Base-by-base conservation (phyloP, 2,888 invertebrate genomes). In the Acleris literana region DNA sequence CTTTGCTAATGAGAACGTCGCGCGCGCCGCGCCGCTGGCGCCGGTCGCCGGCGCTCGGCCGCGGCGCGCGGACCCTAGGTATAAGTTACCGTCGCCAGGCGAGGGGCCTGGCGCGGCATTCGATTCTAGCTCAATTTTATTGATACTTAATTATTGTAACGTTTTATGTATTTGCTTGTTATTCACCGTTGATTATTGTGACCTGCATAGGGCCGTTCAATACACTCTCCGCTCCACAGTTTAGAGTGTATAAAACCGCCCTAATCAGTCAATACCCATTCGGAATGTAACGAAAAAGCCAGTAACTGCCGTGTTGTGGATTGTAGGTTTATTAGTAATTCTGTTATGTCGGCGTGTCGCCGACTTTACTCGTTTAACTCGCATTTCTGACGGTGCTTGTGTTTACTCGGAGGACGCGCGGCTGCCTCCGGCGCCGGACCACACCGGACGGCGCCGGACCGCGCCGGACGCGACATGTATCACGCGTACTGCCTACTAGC, bases 111-210 rank as follows among this genome's bases (percentile, higher is more conserved):
- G 71, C 68, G 76, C 78, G 83, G 81, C 76, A 83, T 80, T 82
- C 77, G 84, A 80, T 79, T 83, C 83, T 91, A 91, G 91, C 91
- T 91, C 91, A 91, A 91, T 91, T 91, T 87, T 89, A 91, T 87
- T 86, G 83, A 85, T 86, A 87, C 84, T 85, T 86, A 84, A 83
- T 81, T 83, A 82, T 80, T 79, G 75, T 72, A 77, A 72, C 72
- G 72, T 76, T 75, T 73, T 55, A 74, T 83, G 80, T 85, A 86
- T 80, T 85, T 77, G 88, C 89, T 88, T 87, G 90, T 90, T 64
- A 60, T 64, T 55, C 53, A 54, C 83, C 81, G 85, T 85, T 85
- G 72, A 39, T 13, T 74, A 75, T 64, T 59, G 54, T 64, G 59
- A 59, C 54, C 48, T 64, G 64, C 60, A 16, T 25, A 16, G 64